Evolutionary conservation across 2,797 vertebrate genomes (phyloP), one percentile per base, ranked within the genome.

Genomic region (Hippocampus kuda): DNA sequence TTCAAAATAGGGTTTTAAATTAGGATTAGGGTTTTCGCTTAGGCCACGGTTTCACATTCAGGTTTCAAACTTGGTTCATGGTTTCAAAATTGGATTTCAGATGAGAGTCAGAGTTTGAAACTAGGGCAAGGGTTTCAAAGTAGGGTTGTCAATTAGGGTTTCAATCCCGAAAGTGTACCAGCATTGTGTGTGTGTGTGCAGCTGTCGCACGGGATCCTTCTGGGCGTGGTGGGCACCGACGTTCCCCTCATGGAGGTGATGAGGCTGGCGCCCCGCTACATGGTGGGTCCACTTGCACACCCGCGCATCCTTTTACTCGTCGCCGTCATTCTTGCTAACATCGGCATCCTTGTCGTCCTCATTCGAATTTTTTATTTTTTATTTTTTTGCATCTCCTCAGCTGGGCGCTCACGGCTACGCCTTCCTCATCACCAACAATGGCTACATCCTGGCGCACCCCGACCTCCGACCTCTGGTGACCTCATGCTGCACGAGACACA

Each of bases 361-460:
- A 44, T 44, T 10, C 10, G 13, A 11, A 44, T 11, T 44, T 13
- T 44, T 44, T 44, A 2, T 44, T 44, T 10, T 44, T 44, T 2
- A 1, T 8, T 11, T 42, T 44, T 44, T 44, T 49, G 48, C 15
- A 18, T 18, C 20, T 68, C 69, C 38, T 81, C 85, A 99, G 97
- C 92, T 99, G 4, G 97, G 97, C 56, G 88, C 94, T 61, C 97
- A 99, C 7, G 97, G 97, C 64, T 99, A 99, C 0, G 93, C 96
- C 75, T 99, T 99, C 81, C 87, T 98, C 78, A 92, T 95, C 84
- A 99, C 94, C 20, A 99, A 99, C 86, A 99, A 99, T 0, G 97
- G 97, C n/a, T 99, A 99, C 88, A 97, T 99, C 80, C 91, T 99
- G 72, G 93, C 95, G 1, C 97, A 99, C 76, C 97, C 97, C 2